phyloP scores from a whole-genome alignment of 1,140 invertebrate genomes.

The Zaprionus africanus region DNA sequence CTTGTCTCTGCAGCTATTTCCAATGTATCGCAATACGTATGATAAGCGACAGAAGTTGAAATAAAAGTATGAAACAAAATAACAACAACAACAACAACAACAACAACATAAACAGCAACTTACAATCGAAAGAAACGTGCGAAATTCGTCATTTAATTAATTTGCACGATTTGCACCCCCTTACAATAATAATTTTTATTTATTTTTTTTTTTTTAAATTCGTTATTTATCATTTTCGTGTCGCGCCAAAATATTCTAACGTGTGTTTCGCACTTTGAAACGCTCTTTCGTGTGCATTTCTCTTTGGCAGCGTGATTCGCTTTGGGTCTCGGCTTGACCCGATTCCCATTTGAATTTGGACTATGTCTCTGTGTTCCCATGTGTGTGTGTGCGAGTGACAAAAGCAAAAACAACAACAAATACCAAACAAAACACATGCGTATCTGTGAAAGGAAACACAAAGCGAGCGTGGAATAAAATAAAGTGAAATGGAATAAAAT shows the following conservation, averaged over 20 bases:
- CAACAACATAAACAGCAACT: not conserved
- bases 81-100: not conserved
- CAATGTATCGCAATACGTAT: not conserved
- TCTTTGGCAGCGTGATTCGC: slow-evolving; percentile 30
- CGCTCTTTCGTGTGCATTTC: slow-evolving; percentile 51
- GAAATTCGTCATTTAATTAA: slow-evolving; percentile 22
- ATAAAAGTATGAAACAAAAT: no score
- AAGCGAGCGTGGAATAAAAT: slow-evolving; percentile 39
- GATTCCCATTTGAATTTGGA: slow-evolving; percentile 51
- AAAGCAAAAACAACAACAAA: slow-evolving; percentile 30
- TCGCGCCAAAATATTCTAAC: slow-evolving; percentile 38
- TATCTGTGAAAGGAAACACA: slow-evolving; percentile 58
- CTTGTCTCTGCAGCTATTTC: not conserved
- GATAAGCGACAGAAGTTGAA: not conserved
- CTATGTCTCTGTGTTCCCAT: not conserved
- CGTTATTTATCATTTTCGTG: slow-evolving; percentile 14
- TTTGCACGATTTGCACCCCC: slow-evolving; percentile 4
- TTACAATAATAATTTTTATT: slow-evolving; percentile 6
- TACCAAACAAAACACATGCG: slow-evolving; percentile 37
- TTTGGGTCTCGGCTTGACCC: slow-evolving; percentile 55
- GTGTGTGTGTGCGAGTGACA: slow-evolving; percentile 33
- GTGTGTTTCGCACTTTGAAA: slow-evolving; percentile 26
- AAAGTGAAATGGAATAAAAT: slow-evolving; percentile 33
- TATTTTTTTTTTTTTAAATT: slow-evolving; percentile 14
- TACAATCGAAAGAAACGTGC: slow-evolving; percentile 61